Conservation (phyloP, 2,113 vertebrate genomes). For the Eublepharis macularius region DNA sequence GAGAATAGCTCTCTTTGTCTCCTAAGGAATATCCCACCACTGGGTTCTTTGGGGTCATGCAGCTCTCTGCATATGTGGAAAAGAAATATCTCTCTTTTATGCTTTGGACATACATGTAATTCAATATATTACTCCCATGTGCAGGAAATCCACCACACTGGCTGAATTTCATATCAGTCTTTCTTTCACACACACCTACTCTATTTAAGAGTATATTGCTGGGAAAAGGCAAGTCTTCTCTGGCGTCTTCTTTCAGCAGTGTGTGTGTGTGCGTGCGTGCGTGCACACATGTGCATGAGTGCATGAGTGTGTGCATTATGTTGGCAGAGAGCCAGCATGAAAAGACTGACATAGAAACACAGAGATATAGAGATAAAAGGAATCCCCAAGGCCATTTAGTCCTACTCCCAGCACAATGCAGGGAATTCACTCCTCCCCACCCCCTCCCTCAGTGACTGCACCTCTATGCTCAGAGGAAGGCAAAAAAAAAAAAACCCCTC, state of each 20-base stretch:
- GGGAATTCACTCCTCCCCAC: too few species aligned
- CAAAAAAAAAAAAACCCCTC: too few species aligned
- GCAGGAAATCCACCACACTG: constrained; percentile 59
- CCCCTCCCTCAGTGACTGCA: too few species aligned
- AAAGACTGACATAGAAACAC: accelerated
- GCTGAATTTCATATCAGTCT: constrained; percentile 50
- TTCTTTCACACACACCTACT: not conserved
- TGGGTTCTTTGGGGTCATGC: constrained; percentile 72
- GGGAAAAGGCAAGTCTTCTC: constrained; percentile 25
- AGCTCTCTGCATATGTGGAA: constrained; percentile 72
- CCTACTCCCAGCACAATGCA: too few species aligned
- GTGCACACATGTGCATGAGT: too few species aligned
- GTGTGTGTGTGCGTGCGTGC: too few species aligned
- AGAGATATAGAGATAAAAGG: too few species aligned
- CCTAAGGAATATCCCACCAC: constrained; percentile 62
- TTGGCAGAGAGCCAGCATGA: accelerated
- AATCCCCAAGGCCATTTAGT: too few species aligned
- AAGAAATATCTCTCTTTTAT: constrained; percentile 64
- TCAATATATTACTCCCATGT: constrained; percentile 72
- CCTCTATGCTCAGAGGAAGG: too few species aligned
- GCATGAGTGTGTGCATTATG: constrained; percentile 14
- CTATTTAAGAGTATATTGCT: constrained; percentile 21
- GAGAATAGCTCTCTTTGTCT: constrained; percentile 53
- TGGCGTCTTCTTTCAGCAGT: constrained; percentile 2
- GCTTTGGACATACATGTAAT: constrained; percentile 61